Percentiles rank a stretch among this genome's conserved stretches.
phyloP scores from a whole-genome alignment of 2,113 vertebrate species.

The Sturnus vulgaris region DNA sequence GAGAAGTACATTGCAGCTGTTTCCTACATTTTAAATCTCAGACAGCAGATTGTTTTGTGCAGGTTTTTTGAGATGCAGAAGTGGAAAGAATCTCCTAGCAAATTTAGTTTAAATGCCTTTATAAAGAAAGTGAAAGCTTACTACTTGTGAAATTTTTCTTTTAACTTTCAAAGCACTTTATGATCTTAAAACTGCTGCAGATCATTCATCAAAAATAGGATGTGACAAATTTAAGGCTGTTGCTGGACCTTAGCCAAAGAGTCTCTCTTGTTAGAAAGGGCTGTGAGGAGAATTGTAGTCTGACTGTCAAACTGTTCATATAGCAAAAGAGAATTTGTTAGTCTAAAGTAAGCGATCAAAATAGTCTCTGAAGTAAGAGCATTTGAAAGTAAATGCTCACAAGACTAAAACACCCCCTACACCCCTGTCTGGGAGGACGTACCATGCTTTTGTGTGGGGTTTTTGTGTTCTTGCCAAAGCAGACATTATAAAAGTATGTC shows the following conservation, averaged over 20 bases:
- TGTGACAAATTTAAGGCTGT: conserved; percentile 11
- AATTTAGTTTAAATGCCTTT: neutral
- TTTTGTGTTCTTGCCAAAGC: conserved; percentile 62
- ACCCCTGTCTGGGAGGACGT: conserved; percentile 23
- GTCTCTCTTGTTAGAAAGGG: conserved; percentile 18
- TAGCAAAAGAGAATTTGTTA: conserved; percentile 59
- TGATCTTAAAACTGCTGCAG: conserved; percentile 4
- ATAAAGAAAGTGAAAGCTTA: neutral
- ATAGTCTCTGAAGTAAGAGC: conserved; percentile 49
- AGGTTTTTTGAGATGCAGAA: neutral
- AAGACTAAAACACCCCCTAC: neutral
- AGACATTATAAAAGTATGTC: conserved; percentile 70
- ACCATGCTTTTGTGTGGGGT: conserved; percentile 54
- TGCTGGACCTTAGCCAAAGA: conserved; percentile 29
- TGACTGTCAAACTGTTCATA: conserved; percentile 21
- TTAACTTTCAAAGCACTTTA: conserved; percentile 7
- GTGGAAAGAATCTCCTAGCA: neutral
- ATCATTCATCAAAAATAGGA: neutral
- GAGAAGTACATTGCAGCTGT: neutral
- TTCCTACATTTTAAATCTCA: neutral
- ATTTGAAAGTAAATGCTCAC: conserved; percentile 55
- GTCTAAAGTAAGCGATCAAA: conserved; percentile 61
- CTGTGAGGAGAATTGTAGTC: conserved; percentile 5
- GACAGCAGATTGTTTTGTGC: neutral
- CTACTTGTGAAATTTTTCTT: neutral